Base-by-base conservation (phyloP, 2,888 invertebrate genomes). In the Galerucella pusilla region DNA sequence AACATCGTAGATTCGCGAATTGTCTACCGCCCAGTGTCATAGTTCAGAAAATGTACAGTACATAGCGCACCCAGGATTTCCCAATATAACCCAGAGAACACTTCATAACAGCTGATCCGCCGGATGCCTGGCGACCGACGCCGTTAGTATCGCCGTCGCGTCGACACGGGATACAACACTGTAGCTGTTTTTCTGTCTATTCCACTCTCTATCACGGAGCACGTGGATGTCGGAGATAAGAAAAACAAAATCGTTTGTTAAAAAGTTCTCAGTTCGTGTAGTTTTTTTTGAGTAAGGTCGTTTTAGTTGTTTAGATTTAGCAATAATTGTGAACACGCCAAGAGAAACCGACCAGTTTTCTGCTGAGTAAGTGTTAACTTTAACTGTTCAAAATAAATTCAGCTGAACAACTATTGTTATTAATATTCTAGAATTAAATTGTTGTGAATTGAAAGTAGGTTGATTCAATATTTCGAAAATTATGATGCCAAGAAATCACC, bases 71-170 rank as follows among this genome's bases (percentile, higher is more conserved):
- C 79, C 79, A 75, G 79, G 74, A 75, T 79, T 76, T 79, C 79
- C 79, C 79, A 74, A 79, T 79, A 78, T 79, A 79, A 79, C 77
- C 79, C 79, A 71, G 77, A 76, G 75, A 78, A 77, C 77, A 80
- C 75, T 76, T 75, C 78, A 25, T 61, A 83, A 83, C 84, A 84
- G 84, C 84, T 84, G 85, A 85, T 83, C 79, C 80, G 83, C 83
- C 83, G 81, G 80, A 80, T 79, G 82, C 81, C 82, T 83, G 82
- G 82, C 84, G 81, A 81, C 78, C 79, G 75, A 78, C 75, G 76
- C 77, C 76, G 64, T 65, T 46, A 78, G 80, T 78, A 77, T 79
- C 80, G 80, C 81, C 84, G 83, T 80, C 84, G 84, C 83, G 82
- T 81, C 84, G 84, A 76, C 81, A 80, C 81, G 59, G 71, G 9